Conservation (phyloP, 2,888 invertebrate genomes). For the Deilephila elpenor region DNA sequence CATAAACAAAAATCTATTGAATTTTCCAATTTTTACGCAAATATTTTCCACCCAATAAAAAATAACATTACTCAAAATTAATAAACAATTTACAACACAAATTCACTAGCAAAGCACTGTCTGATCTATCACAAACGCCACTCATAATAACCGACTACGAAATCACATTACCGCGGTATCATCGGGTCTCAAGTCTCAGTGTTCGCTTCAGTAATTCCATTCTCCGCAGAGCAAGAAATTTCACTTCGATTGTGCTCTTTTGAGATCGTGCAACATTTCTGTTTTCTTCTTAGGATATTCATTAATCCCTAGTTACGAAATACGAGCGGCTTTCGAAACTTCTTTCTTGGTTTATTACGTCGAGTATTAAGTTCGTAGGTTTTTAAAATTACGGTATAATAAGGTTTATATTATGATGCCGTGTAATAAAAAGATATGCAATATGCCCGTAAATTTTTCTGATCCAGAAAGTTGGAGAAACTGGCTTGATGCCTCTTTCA, state of each 20-base stretch:
- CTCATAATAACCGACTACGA: conserved; percentile 10
- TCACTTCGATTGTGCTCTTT: conserved; percentile 29
- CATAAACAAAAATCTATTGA: no score
- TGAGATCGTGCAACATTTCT: conserved; percentile 31
- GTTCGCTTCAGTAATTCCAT: conserved; percentile 28
- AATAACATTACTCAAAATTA: no score
- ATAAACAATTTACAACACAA: neutral
- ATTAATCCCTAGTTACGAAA: conserved; percentile 22
- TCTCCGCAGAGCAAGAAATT: conserved; percentile 30
- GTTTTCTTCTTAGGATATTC: conserved; percentile 27
- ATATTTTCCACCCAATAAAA: no score
- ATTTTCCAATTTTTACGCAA: no score
- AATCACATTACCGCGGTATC: conserved; percentile 22
- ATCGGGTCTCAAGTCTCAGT: conserved; percentile 18
- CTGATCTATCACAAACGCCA: neutral
- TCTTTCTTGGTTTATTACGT: neutral
- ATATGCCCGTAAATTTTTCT: no score
- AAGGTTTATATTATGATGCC: neutral
- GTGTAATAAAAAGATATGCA: no score
- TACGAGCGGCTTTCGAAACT: conserved; percentile 2
- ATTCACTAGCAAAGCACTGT: neutral
- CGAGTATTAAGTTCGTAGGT: neutral
- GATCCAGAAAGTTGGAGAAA: no score
- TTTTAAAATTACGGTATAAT: neutral
- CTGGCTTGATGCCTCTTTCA: no score